Base-by-base conservation (phyloP, 2,113 vertebrate genomes). In the Petromus typicus region DNA sequence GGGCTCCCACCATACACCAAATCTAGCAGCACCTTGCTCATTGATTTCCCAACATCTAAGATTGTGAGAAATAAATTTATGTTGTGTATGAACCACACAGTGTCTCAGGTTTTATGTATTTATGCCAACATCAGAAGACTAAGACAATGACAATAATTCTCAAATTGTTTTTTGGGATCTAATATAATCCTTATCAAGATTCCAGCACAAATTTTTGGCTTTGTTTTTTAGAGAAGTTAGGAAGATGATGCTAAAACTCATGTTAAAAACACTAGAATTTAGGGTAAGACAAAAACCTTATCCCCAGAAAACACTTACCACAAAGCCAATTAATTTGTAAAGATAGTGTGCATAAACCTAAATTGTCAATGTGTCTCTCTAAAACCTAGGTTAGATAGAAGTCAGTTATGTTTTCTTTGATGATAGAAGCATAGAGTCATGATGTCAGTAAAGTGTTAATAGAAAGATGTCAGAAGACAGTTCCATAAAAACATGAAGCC, bases 111-210 rank as follows among this genome's bases (percentile, higher is more conserved):
- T 86, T 80, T 82, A 51, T 51, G 10, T 51, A 51, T 43, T 75
- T 20, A 57, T 16, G 75, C 40, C 56, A 37, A 13, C 14, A 32
- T 51, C 10, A 54, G 32, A 30, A 27, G 18, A 43, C 12, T 61
- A 69, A 61, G 14, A 71, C 22, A 82, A 10, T 56, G 16, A 90
- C 34, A 79, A 17, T 34, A 73, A 48, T 82, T 8, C 30, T 30
- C 12, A 95, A 71, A 11, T 54, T 56, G 13, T 51, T 37, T 43
- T 51, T 93, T 14, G 86, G 43, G n/a, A 93, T 43, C 45, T 34
- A 96, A 13, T 7, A 32, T 1, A 86, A 93, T 78, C 20, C 25
- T n/a, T 93, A 14, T 48, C 16, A 86, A 94, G 86, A 90, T 43
- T 59, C 9, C n/a, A 75, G 14, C 85, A n/a, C 51, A 45, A 71